phyloP scores from a whole-genome alignment of 2,888 invertebrate genomes.

The Pedicia rivosa region DNA sequence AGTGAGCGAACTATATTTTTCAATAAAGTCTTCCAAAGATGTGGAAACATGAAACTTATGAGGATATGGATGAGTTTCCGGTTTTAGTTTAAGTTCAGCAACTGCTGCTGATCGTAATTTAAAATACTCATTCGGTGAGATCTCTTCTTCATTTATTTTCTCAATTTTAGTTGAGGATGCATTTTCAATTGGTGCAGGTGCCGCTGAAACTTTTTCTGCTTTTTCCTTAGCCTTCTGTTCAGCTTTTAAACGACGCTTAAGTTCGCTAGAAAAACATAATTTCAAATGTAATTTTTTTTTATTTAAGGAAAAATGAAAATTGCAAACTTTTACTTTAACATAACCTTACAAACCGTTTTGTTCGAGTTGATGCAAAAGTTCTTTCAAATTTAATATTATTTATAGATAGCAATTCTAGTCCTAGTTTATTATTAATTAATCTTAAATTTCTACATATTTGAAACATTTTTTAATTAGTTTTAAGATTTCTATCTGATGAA shows the following conservation, averaged over 20 bases:
- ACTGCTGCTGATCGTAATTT: constrained; percentile 69
- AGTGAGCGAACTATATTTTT: constrained; percentile 52
- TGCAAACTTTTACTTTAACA: not conserved
- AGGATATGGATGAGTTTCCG: constrained; percentile 74
- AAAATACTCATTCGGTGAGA: constrained; percentile 90
- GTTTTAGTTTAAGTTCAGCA: constrained; percentile 56
- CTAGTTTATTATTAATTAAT: too few species aligned
- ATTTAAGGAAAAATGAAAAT: not conserved
- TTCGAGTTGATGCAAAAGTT: constrained; percentile 1
- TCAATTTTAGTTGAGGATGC: constrained; percentile 17
- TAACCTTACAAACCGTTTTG: constrained; percentile 6
- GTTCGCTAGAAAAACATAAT: constrained; percentile 51
- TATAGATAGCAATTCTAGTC: too few species aligned
- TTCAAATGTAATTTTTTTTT: not conserved
- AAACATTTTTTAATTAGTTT: too few species aligned
- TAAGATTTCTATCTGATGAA: too few species aligned
- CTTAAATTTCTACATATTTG: too few species aligned
- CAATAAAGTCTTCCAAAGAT: constrained; percentile 77
- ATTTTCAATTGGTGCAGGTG: constrained; percentile 21
- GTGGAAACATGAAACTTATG: constrained; percentile 91
- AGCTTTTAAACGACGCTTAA: constrained; percentile 80
- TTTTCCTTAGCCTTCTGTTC: constrained; percentile 91
- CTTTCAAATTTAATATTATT: not conserved
- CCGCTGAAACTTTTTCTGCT: constrained; percentile 45
- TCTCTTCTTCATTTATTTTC: constrained; percentile 53